phyloP scores from a whole-genome alignment of 2,797 vertebrate species.

The Ataeniobius toweri region DNA sequence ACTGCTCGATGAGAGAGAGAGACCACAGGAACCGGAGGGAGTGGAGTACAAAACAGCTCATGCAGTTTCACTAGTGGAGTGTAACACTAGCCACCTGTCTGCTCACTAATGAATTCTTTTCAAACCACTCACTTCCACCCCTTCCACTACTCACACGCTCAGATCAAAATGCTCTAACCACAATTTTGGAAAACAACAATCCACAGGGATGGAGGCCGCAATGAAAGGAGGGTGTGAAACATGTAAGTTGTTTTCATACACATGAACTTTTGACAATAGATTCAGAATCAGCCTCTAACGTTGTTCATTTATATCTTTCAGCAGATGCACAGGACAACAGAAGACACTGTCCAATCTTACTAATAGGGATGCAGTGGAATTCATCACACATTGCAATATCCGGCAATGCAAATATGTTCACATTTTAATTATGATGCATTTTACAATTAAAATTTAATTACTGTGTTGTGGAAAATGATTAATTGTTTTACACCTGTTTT shows the following conservation, averaged over 20 bases:
- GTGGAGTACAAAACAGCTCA: constrained; percentile 47
- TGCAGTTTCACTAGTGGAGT: constrained; percentile 73
- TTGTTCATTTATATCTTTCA: background rate
- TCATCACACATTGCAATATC: background rate
- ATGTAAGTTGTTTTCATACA: background rate
- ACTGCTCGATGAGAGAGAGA: constrained; percentile 43
- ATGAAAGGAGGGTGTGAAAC: constrained; percentile 27
- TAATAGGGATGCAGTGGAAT: background rate
- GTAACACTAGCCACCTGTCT: constrained; percentile 83
- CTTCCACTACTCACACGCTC: constrained; percentile 32
- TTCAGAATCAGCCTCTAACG: background rate
- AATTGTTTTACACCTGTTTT: background rate
- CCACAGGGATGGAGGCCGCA: constrained; percentile 37
- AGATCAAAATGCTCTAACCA: constrained; percentile 54
- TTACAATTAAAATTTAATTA: background rate
- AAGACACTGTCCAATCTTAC: background rate
- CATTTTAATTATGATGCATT: background rate
- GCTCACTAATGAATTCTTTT: constrained; percentile 82
- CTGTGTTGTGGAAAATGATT: background rate
- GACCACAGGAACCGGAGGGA: constrained; percentile 32
- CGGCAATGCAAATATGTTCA: background rate
- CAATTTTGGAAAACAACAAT: constrained; percentile 46
- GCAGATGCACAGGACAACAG: background rate
- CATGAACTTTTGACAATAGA: background rate
- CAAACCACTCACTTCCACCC: constrained; percentile 73